These are phyloP conservation scores for Indicator indicator DNA, from an alignment of 2,113 vertebrate species.

Conservation along the genomic window DNA sequence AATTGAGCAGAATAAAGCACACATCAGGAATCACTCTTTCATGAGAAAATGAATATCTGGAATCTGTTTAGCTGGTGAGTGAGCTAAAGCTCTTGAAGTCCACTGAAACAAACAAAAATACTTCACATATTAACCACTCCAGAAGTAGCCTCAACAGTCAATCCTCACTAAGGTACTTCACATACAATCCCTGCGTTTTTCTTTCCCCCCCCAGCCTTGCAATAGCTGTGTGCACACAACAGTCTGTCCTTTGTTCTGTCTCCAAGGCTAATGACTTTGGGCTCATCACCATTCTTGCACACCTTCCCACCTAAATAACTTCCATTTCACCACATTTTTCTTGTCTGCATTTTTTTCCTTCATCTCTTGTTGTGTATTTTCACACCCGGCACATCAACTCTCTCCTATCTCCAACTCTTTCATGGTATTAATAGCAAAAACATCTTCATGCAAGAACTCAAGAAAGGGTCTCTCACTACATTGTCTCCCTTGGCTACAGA, in stretches of 20 bases:
- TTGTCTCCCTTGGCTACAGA: not conserved
- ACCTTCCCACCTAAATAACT: not conserved
- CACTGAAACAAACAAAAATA: not conserved
- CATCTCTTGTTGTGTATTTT: not conserved
- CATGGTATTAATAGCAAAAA: not conserved
- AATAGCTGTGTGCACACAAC: not conserved
- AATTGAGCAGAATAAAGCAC: not conserved
- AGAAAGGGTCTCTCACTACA: not conserved
- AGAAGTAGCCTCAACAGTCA: not conserved
- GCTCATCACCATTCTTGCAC: not conserved
- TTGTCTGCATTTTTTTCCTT: not conserved
- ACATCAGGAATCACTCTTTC: not conserved
- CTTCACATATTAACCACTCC: not conserved
- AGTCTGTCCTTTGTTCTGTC: not conserved
- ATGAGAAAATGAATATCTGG: not conserved
- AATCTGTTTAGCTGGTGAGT: not conserved
- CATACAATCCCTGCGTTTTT: not conserved
- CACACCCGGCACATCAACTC: not conserved
- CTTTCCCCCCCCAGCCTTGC: too few relatives aligned
- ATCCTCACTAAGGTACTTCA: not conserved
- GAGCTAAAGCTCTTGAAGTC: not conserved
- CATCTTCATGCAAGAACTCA: not conserved
- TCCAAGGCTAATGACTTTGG: not conserved
- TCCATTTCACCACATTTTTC: not conserved
- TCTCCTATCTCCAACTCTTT: not conserved